Evolutionary conservation across 2,888 invertebrate species (phyloP), one percentile per base, ranked within the genome.

Genomic region (Sympetrum striolatum): DNA sequence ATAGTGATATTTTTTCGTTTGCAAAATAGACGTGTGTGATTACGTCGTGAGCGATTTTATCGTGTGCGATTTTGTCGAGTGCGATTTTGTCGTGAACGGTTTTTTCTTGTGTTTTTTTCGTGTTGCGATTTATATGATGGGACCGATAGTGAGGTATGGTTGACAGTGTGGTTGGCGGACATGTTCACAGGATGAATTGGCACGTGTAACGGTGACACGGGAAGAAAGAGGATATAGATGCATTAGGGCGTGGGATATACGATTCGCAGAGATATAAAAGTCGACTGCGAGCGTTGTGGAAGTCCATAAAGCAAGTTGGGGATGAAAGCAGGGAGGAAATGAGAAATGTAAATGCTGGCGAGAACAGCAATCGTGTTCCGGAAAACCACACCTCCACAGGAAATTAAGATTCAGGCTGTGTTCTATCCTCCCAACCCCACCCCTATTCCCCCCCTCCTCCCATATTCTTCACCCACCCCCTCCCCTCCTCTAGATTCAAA

Each of bases 381-480:
- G 80, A 18, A 80, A 80, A 39, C 60, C 58, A 35, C 64, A 60
- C 86, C 60, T 58, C 39, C 37, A 64, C 86, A 86, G 86, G 86
- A 86, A 86, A 86, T 86, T 86, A 86, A 86, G 86, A 86, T 86
- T 86, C 86, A 64, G 35, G 86, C 64, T 58, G 60, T 37, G 86
- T 31, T 3, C 35, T 15, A 10, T 31, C 80, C 15, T n/a, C n/a
- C n/a, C n/a, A 6, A 12, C 31, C 80, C 18, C 15, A 4, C 80
- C 35, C 39, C 80, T 39, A 1, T 8, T 5, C 73, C 39, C 80
- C 31, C 15, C 37, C 18, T 18, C 53, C 18, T 18, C 53, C 53
- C 53, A 1, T 12, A 4, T 25, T 25, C 14, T 31, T 18, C 80
- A 15, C 0, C 64, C 86, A 10, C 3, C 10, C 8, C 60, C 60